phyloP scores from a whole-genome alignment of 2,888 invertebrate genomes.

The Chrysolina americana region DNA sequence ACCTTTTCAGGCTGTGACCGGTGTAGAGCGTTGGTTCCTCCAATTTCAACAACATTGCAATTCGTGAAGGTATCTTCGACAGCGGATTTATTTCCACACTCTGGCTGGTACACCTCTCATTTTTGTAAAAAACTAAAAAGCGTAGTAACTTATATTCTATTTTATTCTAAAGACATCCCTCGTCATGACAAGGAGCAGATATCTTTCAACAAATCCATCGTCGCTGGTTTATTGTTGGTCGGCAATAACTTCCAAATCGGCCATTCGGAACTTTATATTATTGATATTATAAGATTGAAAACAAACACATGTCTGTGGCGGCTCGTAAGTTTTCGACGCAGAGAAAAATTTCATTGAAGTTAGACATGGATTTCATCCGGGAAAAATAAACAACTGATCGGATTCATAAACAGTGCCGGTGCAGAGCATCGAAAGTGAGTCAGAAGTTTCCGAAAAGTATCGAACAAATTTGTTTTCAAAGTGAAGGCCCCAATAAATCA shows the following conservation, averaged over 20 bases:
- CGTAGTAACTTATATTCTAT: too few relatives aligned
- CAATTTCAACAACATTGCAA: too few relatives aligned
- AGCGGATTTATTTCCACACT: too few relatives aligned
- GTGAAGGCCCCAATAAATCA: not conserved
- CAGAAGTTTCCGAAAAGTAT: constrained; percentile 1
- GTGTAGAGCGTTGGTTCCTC: too few relatives aligned
- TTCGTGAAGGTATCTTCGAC: too few relatives aligned
- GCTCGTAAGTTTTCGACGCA: constrained; percentile 48
- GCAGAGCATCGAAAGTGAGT: not conserved
- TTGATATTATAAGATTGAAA: constrained; percentile 46
- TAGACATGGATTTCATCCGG: constrained; percentile 53
- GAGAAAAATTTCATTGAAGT: constrained; percentile 51
- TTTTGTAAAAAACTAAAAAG: too few relatives aligned
- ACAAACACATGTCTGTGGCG: constrained; percentile 54
- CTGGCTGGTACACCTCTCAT: too few relatives aligned
- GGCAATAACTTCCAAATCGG: constrained; percentile 46
- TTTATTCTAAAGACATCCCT: too few relatives aligned
- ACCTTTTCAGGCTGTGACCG: too few relatives aligned
- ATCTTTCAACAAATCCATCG: constrained; percentile 40
- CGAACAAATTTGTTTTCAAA: constrained; percentile 2
- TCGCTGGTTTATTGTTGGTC: constrained; percentile 47
- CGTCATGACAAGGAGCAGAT: constrained; percentile 14
- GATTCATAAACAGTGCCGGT: constrained; percentile 41
- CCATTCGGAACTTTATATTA: constrained; percentile 48
- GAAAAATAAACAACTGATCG: constrained; percentile 47